phyloP scores from a whole-genome alignment of 1,140 invertebrate species.

The Drosophila orena region DNA sequence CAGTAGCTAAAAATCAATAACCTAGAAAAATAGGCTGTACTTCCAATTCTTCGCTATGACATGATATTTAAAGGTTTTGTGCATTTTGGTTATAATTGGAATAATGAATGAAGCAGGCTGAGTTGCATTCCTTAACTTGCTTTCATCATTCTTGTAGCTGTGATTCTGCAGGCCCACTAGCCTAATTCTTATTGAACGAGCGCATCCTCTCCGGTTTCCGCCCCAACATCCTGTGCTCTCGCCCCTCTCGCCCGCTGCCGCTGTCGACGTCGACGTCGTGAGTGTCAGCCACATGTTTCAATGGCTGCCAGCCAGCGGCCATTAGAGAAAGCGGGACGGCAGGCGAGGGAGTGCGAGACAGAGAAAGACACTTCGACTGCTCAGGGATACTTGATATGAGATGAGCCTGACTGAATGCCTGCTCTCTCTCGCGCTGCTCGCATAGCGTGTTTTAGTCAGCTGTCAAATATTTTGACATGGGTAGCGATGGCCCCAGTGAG shows the following conservation, averaged over 20 bases:
- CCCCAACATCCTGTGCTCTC: neutral
- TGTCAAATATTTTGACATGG: slow-evolving; percentile 85
- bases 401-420: slow-evolving; percentile 47
- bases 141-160: slow-evolving; percentile 25
- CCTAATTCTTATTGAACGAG: slow-evolving; percentile 3
- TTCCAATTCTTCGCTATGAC: too few species aligned
- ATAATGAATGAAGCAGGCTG: neutral
- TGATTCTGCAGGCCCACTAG: slow-evolving; percentile 16
- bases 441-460: slow-evolving; percentile 84
- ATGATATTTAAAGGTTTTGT: too few species aligned
- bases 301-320: slow-evolving; percentile 62
- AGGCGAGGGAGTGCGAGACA: slow-evolving; percentile 21
- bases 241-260: neutral
- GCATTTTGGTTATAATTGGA: too few species aligned
- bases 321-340: slow-evolving; percentile 39
- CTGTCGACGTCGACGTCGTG: slow-evolving; percentile 41
- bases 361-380: slow-evolving; percentile 35
- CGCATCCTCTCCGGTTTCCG: neutral
- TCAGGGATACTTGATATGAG: slow-evolving; percentile 68
- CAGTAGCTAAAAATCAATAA: too few species aligned
- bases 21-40: too few species aligned
- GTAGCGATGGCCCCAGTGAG: slow-evolving; percentile 73
- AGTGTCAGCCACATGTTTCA: slow-evolving; percentile 80
- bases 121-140: slow-evolving; percentile 7
- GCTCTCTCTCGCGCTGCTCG: slow-evolving; percentile 38